Conservation (phyloP, 2,888 invertebrate species). For the Dicranocentrus wangi region DNA sequence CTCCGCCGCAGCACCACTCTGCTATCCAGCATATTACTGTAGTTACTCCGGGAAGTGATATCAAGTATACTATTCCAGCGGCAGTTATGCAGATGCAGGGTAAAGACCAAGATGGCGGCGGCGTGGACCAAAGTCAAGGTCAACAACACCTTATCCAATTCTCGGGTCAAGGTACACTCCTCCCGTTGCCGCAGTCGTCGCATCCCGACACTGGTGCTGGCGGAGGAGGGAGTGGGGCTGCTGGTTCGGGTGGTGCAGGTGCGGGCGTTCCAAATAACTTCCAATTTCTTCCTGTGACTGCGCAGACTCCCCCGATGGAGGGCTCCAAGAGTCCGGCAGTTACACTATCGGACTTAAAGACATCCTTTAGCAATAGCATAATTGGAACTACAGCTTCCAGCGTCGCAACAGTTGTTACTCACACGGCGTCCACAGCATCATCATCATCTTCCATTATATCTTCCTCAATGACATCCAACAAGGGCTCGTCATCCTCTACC, state of each 20-base stretch:
- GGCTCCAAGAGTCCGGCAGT: slow-evolving; percentile 18
- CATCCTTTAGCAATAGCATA: not conserved
- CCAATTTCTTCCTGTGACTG: slow-evolving; percentile 40
- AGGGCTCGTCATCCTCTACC: slow-evolving; percentile 11
- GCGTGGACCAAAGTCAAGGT: slow-evolving; percentile 48
- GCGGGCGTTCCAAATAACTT: slow-evolving; percentile 27
- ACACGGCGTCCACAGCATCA: slow-evolving; percentile 41
- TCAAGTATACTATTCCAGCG: slow-evolving; percentile 64
- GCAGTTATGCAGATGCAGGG: slow-evolving; percentile 62
- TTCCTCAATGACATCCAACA: slow-evolving; percentile 28
- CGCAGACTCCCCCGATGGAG: slow-evolving; percentile 17
- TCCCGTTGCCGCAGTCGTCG: slow-evolving; percentile 21
- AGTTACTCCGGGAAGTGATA: slow-evolving; percentile 64
- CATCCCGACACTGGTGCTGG: slow-evolving; percentile 13
- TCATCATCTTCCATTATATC: slow-evolving; percentile 51
- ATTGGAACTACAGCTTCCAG: slow-evolving; percentile 20
- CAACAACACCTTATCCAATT: slow-evolving; percentile 60
- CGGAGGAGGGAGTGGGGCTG: slow-evolving; percentile 1
- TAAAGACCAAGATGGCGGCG: slow-evolving; percentile 59
- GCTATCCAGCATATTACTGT: slow-evolving; percentile 59
- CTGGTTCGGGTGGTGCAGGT: slow-evolving; percentile 9
- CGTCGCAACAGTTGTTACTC: slow-evolving; percentile 46
- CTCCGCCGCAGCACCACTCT: slow-evolving; percentile 46
- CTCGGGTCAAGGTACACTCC: slow-evolving; percentile 41
- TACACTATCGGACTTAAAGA: slow-evolving; percentile 25